phyloP scores from a whole-genome alignment of 2,797 vertebrate genomes.

The Xiphophorus birchmanni region DNA sequence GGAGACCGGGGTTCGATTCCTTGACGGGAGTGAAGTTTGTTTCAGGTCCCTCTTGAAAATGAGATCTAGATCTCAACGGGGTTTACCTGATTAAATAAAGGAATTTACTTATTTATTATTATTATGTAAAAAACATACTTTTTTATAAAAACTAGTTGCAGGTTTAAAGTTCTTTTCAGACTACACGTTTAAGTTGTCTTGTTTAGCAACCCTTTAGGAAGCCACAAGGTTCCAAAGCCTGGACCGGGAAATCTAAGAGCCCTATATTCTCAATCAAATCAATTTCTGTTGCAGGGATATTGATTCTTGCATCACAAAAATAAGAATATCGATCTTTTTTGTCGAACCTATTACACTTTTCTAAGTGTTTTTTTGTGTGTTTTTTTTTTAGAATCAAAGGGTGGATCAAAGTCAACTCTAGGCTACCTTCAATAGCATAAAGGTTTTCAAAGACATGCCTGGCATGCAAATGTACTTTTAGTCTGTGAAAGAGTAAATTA shows the following conservation, averaged over 20 bases:
- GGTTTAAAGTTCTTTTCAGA: no score
- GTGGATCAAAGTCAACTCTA: not conserved
- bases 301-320: not conserved
- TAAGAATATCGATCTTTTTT: not conserved
- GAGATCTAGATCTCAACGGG: no score
- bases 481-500: not conserved
- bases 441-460: not conserved
- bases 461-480: not conserved
- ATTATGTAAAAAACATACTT: no score
- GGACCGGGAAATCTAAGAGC: not conserved
- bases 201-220: not conserved
- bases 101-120: no score
- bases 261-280: not conserved
- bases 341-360: not conserved
- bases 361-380: not conserved
- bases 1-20: no score
- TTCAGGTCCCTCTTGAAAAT: no score
- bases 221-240: not conserved
- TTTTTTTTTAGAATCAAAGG: not conserved
- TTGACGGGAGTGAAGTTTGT: no score
- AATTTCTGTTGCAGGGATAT: not conserved
- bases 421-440: not conserved
- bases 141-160: no score
- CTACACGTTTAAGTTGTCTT: not conserved
- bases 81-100: no score